Evolutionary conservation across 1,140 invertebrate species (phyloP).

Genomic region (Pogonus chalceus): DNA sequence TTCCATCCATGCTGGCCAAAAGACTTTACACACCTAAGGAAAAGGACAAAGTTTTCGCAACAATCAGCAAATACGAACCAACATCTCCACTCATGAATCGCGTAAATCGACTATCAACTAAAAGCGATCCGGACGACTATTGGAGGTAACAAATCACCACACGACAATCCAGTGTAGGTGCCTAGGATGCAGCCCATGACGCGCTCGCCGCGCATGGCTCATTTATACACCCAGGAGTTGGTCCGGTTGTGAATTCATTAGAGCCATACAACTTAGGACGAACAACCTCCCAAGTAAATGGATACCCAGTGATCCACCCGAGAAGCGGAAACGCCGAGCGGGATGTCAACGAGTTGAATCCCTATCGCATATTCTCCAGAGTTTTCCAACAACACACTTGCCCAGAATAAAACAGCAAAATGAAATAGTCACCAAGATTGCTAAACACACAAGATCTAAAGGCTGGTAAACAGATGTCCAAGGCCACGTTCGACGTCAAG

Average conservation of each 20-base stretch:
- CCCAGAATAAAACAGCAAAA: background rate
- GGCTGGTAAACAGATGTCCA: background rate
- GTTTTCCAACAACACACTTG: background rate
- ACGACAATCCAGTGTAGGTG: background rate
- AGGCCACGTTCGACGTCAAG: background rate
- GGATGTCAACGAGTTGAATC: background rate
- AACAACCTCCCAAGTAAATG: background rate
- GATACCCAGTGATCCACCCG: background rate
- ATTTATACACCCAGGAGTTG: background rate
- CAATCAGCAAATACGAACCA: background rate
- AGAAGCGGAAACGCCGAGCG: too few relatives aligned
- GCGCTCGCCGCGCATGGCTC: background rate
- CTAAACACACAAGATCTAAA: background rate
- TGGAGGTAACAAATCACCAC: background rate
- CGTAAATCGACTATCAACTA: too few relatives aligned
- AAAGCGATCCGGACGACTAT: background rate
- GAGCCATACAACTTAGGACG: background rate
- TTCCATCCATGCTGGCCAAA: too few relatives aligned
- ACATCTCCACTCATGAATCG: background rate
- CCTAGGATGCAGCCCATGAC: background rate
- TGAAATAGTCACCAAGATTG: background rate
- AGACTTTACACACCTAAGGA: background rate
- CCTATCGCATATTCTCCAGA: background rate
- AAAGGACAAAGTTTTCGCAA: background rate
- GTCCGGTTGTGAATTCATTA: background rate